Evolutionary conservation across 2,113 vertebrate species (phyloP).

Genomic region (Zosterops japonicus): DNA sequence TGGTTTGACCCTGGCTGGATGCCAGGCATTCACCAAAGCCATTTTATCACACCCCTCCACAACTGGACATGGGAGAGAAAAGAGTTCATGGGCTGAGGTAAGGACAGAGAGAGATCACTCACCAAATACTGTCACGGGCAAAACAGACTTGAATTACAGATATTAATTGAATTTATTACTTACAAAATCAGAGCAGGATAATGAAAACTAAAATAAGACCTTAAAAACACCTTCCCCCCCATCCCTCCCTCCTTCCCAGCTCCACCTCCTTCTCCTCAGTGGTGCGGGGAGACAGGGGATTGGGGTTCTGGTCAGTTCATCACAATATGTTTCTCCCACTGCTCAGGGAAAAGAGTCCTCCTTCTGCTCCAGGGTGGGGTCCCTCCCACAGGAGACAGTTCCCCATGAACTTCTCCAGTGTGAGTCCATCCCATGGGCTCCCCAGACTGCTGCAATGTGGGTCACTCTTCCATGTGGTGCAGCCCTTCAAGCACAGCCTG

Average conservation of each 20-base stretch:
- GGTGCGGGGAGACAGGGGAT: not conserved
- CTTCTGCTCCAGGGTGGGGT: not conserved
- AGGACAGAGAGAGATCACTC: not conserved
- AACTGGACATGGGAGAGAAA: not conserved
- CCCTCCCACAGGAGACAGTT: fast-evolving
- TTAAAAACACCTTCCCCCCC: not conserved
- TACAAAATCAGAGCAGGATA: not conserved
- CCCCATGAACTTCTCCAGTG: not conserved
- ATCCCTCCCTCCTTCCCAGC: not conserved
- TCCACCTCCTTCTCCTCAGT: not conserved
- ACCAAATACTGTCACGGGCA: not conserved
- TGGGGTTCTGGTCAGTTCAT: not conserved
- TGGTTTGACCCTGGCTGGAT: not conserved
- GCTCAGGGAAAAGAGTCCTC: not conserved
- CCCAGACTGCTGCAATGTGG: not conserved
- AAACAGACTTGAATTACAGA: not conserved
- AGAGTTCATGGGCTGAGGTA: not conserved
- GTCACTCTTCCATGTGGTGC: not conserved
- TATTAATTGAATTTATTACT: not conserved
- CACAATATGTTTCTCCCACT: not conserved
- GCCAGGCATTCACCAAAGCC: not conserved
- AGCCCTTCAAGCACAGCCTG: not conserved
- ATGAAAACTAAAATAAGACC: not conserved
- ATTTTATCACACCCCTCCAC: not conserved
- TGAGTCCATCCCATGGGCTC: not conserved